Base-by-base conservation (phyloP, 1,140 invertebrate genomes). In the Rhagoletis zephyria region DNA sequence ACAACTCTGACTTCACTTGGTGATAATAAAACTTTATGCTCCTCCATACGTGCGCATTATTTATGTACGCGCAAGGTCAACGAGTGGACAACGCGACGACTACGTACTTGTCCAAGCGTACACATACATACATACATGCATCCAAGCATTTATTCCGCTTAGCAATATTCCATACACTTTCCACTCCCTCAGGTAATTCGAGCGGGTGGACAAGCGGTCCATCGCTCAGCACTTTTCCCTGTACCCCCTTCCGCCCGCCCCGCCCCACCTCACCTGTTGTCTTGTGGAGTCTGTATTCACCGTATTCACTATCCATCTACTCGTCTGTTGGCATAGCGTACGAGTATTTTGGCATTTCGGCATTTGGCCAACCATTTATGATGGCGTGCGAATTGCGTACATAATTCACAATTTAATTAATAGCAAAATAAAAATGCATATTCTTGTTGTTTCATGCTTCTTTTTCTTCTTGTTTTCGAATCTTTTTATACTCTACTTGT, bases 351-450 rank as follows among this genome's bases (percentile, higher is more conserved):
- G 14, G 4, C 74, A 81, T 81, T 81, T 81, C 51, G 48, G 74
- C 74, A 48, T 81, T 81, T 48, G 45, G 48, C 6, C 48, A 81
- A 81, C n/a, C 85, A 85, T 85, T 85, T 85, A 85, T 85, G 85
- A 64, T 85, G 85, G 85, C 59, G 59, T 85, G 85, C 90, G 90
- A 91, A 91, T 91, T 90, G 89, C 90, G 81, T 90, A 89, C 89
- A 91, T 91, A 91, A 91, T 90, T 91, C 91, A 91, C 91, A 91
- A 91, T 91, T 91, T 91, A 91, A 91, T 91, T 91, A 91, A 90
- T 91, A 90, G 91, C 85, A 89, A 88, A 89, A 89, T 86, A 91
- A 89, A 90, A 85, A 85, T 85, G 19, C 19, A 63, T 64, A 85
- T 64, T 42, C 59, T 12, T 81, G 51, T 56, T 81, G 2, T 12